phyloP scores from a whole-genome alignment of 2,797 vertebrate genomes.

The Silurus aristotelis region DNA sequence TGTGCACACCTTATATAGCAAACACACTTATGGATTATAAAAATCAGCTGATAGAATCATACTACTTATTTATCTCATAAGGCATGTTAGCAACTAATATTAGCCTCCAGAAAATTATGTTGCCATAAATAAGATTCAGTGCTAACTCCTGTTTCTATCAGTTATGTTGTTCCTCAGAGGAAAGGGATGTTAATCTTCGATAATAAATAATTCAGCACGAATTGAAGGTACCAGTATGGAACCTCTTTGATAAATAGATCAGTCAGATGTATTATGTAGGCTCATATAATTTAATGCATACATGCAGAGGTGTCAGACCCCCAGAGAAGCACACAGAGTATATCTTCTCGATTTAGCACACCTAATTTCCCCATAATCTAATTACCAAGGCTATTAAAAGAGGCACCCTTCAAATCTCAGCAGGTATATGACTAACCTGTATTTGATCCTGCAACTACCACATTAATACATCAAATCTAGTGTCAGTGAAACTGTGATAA shows the following conservation, averaged over 20 bases:
- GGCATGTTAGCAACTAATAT: conserved; percentile 5
- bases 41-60: not conserved
- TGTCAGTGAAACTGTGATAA: not conserved
- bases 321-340: not conserved
- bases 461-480: not conserved
- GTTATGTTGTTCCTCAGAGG: conserved; percentile 1
- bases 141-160: not conserved
- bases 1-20: not conserved
- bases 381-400: conserved; percentile 17
- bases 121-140: conserved; percentile 7
- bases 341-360: not conserved
- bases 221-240: conserved; percentile 27
- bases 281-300: not conserved
- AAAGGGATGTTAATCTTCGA: not conserved
- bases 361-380: conserved; percentile 1
- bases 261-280: conserved; percentile 12
- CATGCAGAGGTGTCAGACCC: not conserved
- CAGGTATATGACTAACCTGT: not conserved
- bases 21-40: not conserved
- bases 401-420: not conserved
- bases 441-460: not conserved
- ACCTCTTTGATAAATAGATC: conserved; percentile 7
- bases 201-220: conserved; percentile 39
- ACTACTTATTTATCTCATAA: not conserved
- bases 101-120: not conserved